Evolutionary conservation across 2,797 vertebrate species (phyloP).

Genomic region (Micrastur ruficollis): DNA sequence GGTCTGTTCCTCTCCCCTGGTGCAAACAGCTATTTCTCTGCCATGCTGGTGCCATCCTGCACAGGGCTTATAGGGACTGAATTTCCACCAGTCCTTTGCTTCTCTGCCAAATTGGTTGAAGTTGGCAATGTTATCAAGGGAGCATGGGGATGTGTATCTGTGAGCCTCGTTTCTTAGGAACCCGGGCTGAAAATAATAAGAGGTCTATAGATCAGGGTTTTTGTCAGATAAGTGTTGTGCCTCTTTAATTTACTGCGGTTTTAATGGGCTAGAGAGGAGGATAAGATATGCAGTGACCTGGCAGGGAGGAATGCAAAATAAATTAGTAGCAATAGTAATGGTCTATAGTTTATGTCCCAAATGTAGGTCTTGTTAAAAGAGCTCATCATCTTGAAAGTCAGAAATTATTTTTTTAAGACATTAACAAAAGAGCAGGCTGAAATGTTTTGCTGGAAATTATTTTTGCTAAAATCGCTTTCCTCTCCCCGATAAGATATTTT

Average conservation of each 20-base stretch:
- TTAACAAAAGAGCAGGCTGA: not conserved
- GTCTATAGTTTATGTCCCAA: not conserved
- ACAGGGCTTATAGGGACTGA: not conserved
- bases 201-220: not conserved
- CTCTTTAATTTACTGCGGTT: not conserved
- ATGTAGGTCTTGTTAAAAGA: not conserved
- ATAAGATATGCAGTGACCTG: not conserved
- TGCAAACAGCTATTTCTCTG: not conserved
- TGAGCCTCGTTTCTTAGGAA: not conserved
- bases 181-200: not conserved
- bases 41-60: not conserved
- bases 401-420: not conserved
- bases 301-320: constrained; percentile 11
- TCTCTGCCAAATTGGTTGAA: not conserved
- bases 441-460: not conserved
- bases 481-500: not conserved
- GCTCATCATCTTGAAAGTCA: not conserved
- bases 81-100: not conserved
- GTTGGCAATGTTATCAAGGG: not conserved
- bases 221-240: not conserved
- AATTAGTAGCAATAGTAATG: not conserved
- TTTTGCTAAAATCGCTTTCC: not conserved
- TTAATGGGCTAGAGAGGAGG: not conserved
- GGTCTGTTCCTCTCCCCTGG: not conserved
- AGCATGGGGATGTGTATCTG: not conserved